phyloP scores from a whole-genome alignment of 2,797 vertebrate species.

The Silurus aristotelis region DNA sequence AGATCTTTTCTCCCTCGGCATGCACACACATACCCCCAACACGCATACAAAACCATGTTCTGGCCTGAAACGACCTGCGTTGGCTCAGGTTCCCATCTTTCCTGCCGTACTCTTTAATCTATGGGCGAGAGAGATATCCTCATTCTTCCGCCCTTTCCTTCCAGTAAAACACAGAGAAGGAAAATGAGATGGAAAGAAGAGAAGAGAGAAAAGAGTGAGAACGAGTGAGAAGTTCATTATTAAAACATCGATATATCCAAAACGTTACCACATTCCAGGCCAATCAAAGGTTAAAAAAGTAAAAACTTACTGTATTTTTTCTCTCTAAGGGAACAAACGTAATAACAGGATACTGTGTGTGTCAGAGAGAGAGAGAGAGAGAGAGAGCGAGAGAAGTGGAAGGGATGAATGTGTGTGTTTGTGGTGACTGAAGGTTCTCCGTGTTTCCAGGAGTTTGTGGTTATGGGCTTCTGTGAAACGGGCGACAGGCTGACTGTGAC shows the following conservation, averaged over 20 bases:
- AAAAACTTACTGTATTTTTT: slow-evolving; percentile 22
- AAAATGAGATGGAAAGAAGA: slow-evolving; percentile 29
- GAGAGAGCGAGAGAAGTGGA: slow-evolving; percentile 4
- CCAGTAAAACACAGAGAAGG: slow-evolving; percentile 44
- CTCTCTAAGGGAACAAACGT: slow-evolving; percentile 40
- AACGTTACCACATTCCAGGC: slow-evolving; percentile 33
- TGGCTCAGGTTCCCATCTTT: slow-evolving; percentile 52
- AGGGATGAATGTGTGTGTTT: slow-evolving; percentile 43
- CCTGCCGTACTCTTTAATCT: slow-evolving; percentile 50
- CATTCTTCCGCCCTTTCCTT: slow-evolving; percentile 41
- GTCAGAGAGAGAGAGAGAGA: slow-evolving; percentile 10
- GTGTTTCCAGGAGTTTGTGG: slow-evolving; percentile 51
- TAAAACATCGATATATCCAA: slow-evolving; percentile 40
- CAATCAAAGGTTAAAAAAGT: slow-evolving; percentile 36
- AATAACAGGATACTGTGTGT: slow-evolving; percentile 38
- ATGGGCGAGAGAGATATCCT: slow-evolving; percentile 46
- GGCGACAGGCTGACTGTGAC: slow-evolving; percentile 61
- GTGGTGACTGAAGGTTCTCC: slow-evolving; percentile 41
- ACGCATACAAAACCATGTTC: slow-evolving; percentile 48
- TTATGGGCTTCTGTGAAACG: slow-evolving; percentile 37
- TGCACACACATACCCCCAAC: slow-evolving; percentile 2
- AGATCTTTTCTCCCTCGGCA: slow-evolving; percentile 43
- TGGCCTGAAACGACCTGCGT: slow-evolving; percentile 45
- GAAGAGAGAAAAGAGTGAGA: slow-evolving; percentile 33
- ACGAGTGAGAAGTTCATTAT: slow-evolving; percentile 34